These are phyloP conservation scores for Conomelus anceps DNA, from an alignment of 2,888 invertebrate genomes.

Conservation along the genomic window DNA sequence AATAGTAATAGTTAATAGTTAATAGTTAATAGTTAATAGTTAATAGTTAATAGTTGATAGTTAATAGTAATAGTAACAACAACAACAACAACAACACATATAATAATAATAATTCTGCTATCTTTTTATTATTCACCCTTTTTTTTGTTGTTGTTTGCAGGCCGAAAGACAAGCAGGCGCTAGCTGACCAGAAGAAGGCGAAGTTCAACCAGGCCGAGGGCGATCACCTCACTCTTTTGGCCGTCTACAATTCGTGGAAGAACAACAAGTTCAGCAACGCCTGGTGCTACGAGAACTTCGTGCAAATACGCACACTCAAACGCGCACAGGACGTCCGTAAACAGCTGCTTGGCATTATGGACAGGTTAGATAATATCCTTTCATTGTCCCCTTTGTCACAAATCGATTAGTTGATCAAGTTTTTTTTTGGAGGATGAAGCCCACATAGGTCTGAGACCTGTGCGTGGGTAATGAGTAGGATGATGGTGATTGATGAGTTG, in stretches of 20 bases:
- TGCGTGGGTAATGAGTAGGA: too few species aligned
- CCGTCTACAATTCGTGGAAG: conserved; percentile 98
- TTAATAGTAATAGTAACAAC: too few species aligned
- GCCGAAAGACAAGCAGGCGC: conserved; percentile 89
- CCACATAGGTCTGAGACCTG: neutral
- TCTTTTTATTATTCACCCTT: neutral
- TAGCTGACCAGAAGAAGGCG: conserved; percentile 98
- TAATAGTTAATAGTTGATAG: too few species aligned
- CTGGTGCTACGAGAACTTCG: conserved; percentile 99
- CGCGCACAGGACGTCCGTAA: conserved; percentile 97
- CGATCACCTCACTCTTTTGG: conserved; percentile 93
- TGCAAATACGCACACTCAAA: conserved; percentile 93
- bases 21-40: too few species aligned
- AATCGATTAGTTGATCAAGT: neutral
- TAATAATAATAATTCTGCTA: neutral
- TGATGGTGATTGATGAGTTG: too few species aligned
- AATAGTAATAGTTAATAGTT: too few species aligned
- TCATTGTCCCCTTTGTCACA: neutral
- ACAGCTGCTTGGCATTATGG: conserved; percentile 96
- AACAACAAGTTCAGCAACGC: conserved; percentile 98
- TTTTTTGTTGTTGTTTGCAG: conserved; percentile 42
- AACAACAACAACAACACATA: too few species aligned
- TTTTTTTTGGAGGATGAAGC: neutral
- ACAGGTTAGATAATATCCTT: conserved; percentile 54
- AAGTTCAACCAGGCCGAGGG: conserved; percentile 99